Evolutionary conservation across 1,140 invertebrate species (phyloP).

Genomic region (Zaprionus camerounensis): DNA sequence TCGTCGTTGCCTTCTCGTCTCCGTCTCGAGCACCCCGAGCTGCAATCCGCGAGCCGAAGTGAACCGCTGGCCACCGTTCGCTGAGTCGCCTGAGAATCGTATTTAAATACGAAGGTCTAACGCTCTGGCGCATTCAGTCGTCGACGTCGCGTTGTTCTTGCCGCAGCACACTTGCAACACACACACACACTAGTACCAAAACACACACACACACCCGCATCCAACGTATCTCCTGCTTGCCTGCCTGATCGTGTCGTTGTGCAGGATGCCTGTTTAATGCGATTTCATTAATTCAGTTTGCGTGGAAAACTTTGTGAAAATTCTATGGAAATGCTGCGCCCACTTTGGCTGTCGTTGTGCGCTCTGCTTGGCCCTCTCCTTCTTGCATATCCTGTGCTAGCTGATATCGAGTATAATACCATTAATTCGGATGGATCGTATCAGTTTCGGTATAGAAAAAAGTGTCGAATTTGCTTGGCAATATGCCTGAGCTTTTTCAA

Average conservation of each 20-base stretch:
- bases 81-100: constrained; percentile 78
- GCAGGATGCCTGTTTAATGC: constrained; percentile 44
- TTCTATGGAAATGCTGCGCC: constrained; percentile 53
- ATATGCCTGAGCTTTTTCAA: not conserved
- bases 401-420: constrained; percentile 85
- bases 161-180: constrained; percentile 36
- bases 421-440: constrained; percentile 88
- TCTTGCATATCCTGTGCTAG: constrained; percentile 41
- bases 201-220: not conserved
- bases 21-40: not conserved
- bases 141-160: constrained; percentile 76
- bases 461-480: not conserved
- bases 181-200: constrained; percentile 12
- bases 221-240: not conserved
- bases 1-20: not conserved
- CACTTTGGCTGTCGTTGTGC: constrained; percentile 40
- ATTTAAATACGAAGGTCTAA: constrained; percentile 83
- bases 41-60: constrained; percentile 13
- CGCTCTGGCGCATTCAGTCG: constrained; percentile 78
- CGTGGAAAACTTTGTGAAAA: constrained; percentile 17
- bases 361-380: constrained; percentile 42
- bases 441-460: constrained; percentile 86
- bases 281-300: not conserved
- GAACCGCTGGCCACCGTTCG: constrained; percentile 59
- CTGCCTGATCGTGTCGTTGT: not conserved